These are phyloP conservation scores for Ceratosolen solmsi DNA, from an alignment of 1,140 invertebrate genomes.

Conservation along the genomic window DNA sequence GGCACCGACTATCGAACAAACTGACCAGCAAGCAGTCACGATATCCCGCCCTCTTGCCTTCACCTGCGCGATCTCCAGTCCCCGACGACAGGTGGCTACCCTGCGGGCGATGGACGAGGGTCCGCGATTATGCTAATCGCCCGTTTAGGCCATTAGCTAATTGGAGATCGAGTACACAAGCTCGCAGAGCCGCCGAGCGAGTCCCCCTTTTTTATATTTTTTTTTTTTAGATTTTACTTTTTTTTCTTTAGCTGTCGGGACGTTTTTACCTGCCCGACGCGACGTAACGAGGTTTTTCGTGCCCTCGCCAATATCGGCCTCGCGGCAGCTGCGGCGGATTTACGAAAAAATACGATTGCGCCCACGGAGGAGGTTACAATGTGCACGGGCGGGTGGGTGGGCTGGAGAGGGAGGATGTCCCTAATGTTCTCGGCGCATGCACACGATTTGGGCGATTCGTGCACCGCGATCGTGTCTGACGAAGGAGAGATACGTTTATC, in stretches of 20 bases:
- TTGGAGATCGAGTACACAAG: background rate
- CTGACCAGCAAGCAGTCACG: slow-evolving; percentile 75
- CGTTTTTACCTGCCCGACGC: background rate
- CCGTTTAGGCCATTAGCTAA: slow-evolving; percentile 30
- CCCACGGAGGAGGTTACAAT: background rate
- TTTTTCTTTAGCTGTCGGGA: background rate
- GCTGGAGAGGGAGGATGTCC: background rate
- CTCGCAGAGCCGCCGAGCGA: background rate
- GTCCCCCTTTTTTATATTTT: too few species aligned
- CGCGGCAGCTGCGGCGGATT: background rate
- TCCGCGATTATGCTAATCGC: slow-evolving; percentile 32
- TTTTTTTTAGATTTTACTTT: background rate
- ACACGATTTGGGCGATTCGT: background rate
- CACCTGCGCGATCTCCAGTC: slow-evolving; percentile 15
- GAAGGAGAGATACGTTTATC: background rate
- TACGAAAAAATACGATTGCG: background rate
- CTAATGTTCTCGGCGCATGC: background rate
- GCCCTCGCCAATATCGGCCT: background rate
- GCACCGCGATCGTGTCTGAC: background rate
- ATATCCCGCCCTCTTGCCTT: slow-evolving; percentile 58
- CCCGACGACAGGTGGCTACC: background rate
- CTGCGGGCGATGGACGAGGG: background rate
- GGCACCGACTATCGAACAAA: slow-evolving; percentile 75
- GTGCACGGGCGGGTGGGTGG: too few species aligned
- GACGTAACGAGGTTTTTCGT: background rate